phyloP scores from a whole-genome alignment of 2,888 invertebrate genomes.

The Brachycybe producta region DNA sequence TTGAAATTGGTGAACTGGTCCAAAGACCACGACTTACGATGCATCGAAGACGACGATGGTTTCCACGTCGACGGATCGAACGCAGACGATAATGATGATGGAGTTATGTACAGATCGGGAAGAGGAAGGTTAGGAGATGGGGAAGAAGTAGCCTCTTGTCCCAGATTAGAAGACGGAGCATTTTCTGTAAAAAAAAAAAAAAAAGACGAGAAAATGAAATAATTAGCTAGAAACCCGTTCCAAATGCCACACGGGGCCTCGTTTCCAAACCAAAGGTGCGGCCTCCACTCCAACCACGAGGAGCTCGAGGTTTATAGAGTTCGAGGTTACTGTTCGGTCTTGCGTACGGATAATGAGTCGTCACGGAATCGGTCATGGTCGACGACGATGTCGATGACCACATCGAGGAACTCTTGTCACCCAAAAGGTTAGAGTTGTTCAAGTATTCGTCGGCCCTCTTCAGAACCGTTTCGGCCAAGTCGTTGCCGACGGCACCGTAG shows the following conservation, averaged over 20 bases:
- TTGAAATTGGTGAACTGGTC: constrained; percentile 9
- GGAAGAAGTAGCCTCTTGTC: background rate
- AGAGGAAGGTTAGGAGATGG: too few relatives aligned
- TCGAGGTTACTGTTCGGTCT: constrained; percentile 15
- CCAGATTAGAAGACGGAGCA: background rate
- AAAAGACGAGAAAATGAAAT: background rate
- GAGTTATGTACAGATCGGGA: too few relatives aligned
- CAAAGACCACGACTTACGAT: constrained; percentile 3
- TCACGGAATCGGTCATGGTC: constrained; percentile 10
- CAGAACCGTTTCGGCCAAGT: background rate
- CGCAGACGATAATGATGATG: too few relatives aligned
- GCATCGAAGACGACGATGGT: too few relatives aligned
- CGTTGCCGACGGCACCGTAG: background rate
- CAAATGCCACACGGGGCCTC: too few relatives aligned
- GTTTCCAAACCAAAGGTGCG: constrained; percentile 5
- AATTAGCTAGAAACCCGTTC: too few relatives aligned
- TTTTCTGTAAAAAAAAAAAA: background rate
- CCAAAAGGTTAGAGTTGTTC: too few relatives aligned
- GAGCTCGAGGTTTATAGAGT: constrained; percentile 39
- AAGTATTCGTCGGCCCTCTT: constrained; percentile 5
- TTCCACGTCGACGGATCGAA: too few relatives aligned
- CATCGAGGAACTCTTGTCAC: background rate
- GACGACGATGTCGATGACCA: background rate
- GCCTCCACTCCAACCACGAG: constrained; percentile 38
- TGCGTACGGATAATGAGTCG: background rate